Percentiles rank a stretch among this genome's conserved stretches.
Evolutionary conservation across 2,113 vertebrate genomes (phyloP).

Genomic region (Piliocolobus tephrosceles): DNA sequence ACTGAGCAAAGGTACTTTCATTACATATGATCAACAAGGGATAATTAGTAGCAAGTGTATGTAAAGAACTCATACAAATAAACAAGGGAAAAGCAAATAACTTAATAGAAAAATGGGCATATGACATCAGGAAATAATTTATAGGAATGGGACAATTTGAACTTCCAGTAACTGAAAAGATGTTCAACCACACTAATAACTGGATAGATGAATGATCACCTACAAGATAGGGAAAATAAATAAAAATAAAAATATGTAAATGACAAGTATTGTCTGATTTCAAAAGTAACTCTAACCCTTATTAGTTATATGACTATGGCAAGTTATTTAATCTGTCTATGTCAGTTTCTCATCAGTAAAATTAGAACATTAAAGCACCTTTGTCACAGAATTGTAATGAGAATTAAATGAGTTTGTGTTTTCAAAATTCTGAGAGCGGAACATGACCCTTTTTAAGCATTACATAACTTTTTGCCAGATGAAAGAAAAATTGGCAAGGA

Average conservation of each 20-base stretch:
- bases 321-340: not conserved
- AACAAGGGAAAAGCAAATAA: not conserved
- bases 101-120: not conserved
- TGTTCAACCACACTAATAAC: not conserved
- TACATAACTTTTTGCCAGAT: not conserved
- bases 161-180: not conserved
- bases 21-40: not conserved
- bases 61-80: not conserved
- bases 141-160: not conserved
- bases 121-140: not conserved
- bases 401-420: not conserved
- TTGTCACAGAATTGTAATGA: not conserved
- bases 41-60: not conserved
- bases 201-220: not conserved
- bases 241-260: not conserved
- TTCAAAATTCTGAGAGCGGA: not conserved
- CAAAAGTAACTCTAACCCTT: not conserved
- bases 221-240: not conserved
- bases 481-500: not conserved
- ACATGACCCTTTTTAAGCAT: not conserved
- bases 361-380: not conserved
- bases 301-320: not conserved
- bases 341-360: not conserved
- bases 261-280: not conserved
- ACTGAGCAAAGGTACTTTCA: not conserved